Evolutionary conservation across 2,888 invertebrate genomes (phyloP).

Genomic region (Tipula helvola): DNA sequence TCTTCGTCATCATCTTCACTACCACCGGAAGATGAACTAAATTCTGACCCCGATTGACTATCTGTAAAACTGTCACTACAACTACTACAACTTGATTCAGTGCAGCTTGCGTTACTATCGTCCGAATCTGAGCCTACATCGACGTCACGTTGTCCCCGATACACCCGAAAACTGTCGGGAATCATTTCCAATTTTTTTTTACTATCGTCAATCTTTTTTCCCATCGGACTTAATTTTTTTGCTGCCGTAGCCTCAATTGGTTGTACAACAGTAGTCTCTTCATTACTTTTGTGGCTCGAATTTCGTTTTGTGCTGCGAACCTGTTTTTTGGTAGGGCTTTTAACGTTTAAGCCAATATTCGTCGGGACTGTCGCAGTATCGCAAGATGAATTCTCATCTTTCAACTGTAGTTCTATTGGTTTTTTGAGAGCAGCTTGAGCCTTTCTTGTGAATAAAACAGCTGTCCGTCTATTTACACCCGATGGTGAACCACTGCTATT

Average conservation of each 20-base stretch:
- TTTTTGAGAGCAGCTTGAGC: slow-evolving; percentile 44
- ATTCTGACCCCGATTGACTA: slow-evolving; percentile 31
- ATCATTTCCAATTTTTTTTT: slow-evolving; percentile 21
- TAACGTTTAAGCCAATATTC: slow-evolving; percentile 15
- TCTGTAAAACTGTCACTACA: slow-evolving; percentile 33
- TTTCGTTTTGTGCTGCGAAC: slow-evolving; percentile 26
- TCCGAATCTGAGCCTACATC: slow-evolving; percentile 34
- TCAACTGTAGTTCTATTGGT: slow-evolving; percentile 22
- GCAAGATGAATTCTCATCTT: slow-evolving; percentile 19
- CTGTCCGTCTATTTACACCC: slow-evolving; percentile 42
- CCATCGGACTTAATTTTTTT: not conserved
- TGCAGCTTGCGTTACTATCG: slow-evolving; percentile 26
- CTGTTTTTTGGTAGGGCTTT: slow-evolving; percentile 31
- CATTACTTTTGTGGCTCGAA: slow-evolving; percentile 21
- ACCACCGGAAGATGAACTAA: slow-evolving; percentile 31
- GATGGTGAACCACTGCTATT: slow-evolving; percentile 28
- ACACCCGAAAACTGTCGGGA: slow-evolving; percentile 42
- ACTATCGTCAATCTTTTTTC: not conserved
- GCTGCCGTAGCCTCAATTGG: not conserved
- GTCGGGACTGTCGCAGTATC: slow-evolving; percentile 11
- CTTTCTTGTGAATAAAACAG: slow-evolving; percentile 66
- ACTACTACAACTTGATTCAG: slow-evolving; percentile 35
- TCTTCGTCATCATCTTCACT: slow-evolving; percentile 31
- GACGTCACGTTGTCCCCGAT: slow-evolving; percentile 35
- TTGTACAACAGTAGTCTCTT: not conserved